Evolutionary conservation across 2,888 invertebrate species (phyloP).

Genomic region (Opisthograptis luteolata): DNA sequence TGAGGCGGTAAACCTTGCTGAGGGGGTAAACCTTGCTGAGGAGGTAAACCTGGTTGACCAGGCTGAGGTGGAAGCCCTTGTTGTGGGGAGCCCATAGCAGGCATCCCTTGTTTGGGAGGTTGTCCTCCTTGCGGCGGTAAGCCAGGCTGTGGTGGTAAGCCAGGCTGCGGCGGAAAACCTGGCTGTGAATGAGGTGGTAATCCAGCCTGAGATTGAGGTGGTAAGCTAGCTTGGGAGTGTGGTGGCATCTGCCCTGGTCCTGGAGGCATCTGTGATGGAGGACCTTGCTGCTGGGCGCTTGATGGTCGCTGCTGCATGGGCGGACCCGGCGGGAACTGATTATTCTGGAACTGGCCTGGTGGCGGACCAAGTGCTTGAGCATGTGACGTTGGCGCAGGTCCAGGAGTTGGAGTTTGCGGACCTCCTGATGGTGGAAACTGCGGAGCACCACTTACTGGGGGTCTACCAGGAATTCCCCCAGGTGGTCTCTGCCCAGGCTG

Average conservation of each 20-base stretch:
- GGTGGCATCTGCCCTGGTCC: conserved; percentile 9
- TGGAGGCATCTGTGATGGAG: conserved; percentile 15
- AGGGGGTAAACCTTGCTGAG: conserved; percentile 32
- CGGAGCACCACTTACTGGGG: conserved; percentile 50
- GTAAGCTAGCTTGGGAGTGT: conserved; percentile 14
- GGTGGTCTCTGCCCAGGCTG: conserved; percentile 48
- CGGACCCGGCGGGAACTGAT: conserved; percentile 43
- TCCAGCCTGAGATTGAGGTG: conserved; percentile 9
- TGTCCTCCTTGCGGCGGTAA: conserved; percentile 38
- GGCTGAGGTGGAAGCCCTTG: conserved; percentile 41
- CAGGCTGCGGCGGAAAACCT: conserved; percentile 26
- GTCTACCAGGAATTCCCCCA: conserved; percentile 35
- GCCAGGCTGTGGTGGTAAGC: neutral
- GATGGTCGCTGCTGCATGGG: conserved; percentile 54
- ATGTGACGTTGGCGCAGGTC: conserved; percentile 41
- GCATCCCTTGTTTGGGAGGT: conserved; percentile 41
- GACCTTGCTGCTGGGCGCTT: conserved; percentile 45
- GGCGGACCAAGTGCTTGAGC: conserved; percentile 48
- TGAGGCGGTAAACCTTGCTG: conserved; percentile 42
- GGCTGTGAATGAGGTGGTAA: conserved; percentile 51
- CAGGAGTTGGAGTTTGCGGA: conserved; percentile 54
- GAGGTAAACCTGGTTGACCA: conserved; percentile 35
- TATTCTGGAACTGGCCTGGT: conserved; percentile 39
- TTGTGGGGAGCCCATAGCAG: too few relatives aligned
- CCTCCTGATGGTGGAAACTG: conserved; percentile 50